Percentiles rank a stretch among this genome's conserved stretches.
These are phyloP conservation scores for Hylaea fasciaria DNA, from an alignment of 2,888 invertebrate species.

Conservation along the genomic window DNA sequence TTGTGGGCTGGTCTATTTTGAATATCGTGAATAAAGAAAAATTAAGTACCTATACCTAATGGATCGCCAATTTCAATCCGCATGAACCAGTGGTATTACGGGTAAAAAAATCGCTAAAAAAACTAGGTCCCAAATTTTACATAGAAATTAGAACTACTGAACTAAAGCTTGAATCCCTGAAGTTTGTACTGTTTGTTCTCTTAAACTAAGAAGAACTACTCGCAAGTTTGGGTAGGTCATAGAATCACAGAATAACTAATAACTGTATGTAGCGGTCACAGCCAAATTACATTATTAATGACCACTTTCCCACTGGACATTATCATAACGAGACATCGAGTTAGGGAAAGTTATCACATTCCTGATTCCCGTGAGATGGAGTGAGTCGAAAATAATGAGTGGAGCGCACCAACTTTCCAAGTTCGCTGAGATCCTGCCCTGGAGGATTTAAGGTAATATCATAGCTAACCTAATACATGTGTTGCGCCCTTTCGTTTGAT, in stretches of 20 bases:
- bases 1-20: too few relatives aligned
- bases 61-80: too few relatives aligned
- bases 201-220: constrained; percentile 13
- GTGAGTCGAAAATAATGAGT: constrained; percentile 63
- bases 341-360: constrained; percentile 63
- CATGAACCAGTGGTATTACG: too few relatives aligned
- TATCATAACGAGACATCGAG: constrained; percentile 67
- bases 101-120: too few relatives aligned
- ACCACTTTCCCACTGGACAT: constrained; percentile 55
- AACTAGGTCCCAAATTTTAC: too few relatives aligned
- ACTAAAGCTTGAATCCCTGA: constrained; percentile 12
- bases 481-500: constrained; percentile 18
- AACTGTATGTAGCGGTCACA: constrained; percentile 26
- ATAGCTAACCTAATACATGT: constrained; percentile 35
- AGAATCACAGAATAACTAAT: neutral
- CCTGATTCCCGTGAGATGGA: constrained; percentile 51
- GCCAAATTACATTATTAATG: constrained; percentile 56
- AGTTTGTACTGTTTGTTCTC: constrained; percentile 17
- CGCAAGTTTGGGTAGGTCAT: constrained; percentile 12
- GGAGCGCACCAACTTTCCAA: constrained; percentile 57
- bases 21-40: too few relatives aligned
- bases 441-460: constrained; percentile 40
- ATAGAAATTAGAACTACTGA: constrained; percentile 16
- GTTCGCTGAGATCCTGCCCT: constrained; percentile 50
- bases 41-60: too few relatives aligned